Evolutionary conservation across 2,113 vertebrate species (phyloP), one percentile per base, ranked within the genome.

Genomic region (Clinocottus analis): DNA sequence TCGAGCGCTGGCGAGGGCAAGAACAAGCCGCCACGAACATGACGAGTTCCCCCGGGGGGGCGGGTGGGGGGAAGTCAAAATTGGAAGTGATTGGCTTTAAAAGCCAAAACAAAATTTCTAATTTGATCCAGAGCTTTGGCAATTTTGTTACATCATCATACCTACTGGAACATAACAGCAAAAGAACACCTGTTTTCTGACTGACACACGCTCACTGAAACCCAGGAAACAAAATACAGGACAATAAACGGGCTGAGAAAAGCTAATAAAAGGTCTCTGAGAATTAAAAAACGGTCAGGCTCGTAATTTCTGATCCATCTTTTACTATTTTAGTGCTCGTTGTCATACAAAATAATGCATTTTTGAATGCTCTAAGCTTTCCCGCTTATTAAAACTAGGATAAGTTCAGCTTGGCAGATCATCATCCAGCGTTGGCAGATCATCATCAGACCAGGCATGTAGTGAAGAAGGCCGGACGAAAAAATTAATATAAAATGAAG

Each of bases 161-260:
- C 47, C 1, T n/a, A 39, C 39, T 79, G 64, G 75, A 80, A 83
- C 23, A 84, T 60, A 56, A 74, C 63, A 77, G 71, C 41, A 85
- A 84, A 64, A 60, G 27, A 43, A 60, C 72, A 23, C 51, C 37
- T 39, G 27, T 29, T 39, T 60, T 3, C 39, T 63, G 5, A 33
- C 39, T 21, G 63, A 66, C 72, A 33, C 16, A 41, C 37, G 67
- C 41, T 51, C 31, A 47, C 61, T 33, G 72, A 91, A 93, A 87
- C 90, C 89, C 70, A 75, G 88, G 87, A 93, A 92, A 93, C 85
- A 85, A 89, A 93, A 92, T 77, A 85, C 67, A 92, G 39, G 10
- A 56, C 92, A 89, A 90, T 83, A 90, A 87, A 90, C 10, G 10
- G 21, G 69, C 14, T 27, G 7, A 72, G 56, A 62, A 85, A 82